Conservation (phyloP, 2,797 vertebrate species). For the Gallirallus australis region DNA sequence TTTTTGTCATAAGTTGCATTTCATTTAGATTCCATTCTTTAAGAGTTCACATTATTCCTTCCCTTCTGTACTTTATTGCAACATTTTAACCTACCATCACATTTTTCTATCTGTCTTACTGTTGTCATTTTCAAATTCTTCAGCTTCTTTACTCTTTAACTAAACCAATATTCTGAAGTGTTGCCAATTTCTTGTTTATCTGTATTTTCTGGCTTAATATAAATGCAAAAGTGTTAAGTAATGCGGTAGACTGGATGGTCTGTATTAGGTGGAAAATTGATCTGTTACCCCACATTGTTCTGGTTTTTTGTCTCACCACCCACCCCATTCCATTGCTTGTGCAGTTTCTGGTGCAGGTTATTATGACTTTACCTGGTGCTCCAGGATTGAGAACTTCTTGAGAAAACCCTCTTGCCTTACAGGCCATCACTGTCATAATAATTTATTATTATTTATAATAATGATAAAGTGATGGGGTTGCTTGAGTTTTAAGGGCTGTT, state of each 20-base stretch:
- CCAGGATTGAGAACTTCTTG: background rate
- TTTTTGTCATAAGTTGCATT: background rate
- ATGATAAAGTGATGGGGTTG: background rate
- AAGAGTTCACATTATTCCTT: background rate
- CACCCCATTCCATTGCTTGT: background rate
- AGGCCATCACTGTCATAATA: background rate
- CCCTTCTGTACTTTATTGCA: background rate
- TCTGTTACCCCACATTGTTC: background rate
- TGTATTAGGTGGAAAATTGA: background rate
- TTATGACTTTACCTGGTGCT: background rate
- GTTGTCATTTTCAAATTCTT: background rate
- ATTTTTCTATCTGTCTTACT: background rate
- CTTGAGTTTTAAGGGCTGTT: background rate
- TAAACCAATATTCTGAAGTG: background rate
- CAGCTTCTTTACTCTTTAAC: background rate
- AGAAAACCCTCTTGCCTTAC: background rate
- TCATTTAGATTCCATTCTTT: background rate
- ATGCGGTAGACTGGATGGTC: background rate
- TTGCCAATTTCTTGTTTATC: background rate
- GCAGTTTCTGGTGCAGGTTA: background rate
- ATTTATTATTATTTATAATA: background rate
- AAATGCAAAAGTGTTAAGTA: background rate
- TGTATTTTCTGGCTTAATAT: background rate
- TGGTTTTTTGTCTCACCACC: background rate
- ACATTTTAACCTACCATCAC: background rate